Percentiles rank a stretch among this genome's conserved stretches.
Evolutionary conservation across 1,140 invertebrate species (phyloP).

Genomic region (Neelides sp.): DNA sequence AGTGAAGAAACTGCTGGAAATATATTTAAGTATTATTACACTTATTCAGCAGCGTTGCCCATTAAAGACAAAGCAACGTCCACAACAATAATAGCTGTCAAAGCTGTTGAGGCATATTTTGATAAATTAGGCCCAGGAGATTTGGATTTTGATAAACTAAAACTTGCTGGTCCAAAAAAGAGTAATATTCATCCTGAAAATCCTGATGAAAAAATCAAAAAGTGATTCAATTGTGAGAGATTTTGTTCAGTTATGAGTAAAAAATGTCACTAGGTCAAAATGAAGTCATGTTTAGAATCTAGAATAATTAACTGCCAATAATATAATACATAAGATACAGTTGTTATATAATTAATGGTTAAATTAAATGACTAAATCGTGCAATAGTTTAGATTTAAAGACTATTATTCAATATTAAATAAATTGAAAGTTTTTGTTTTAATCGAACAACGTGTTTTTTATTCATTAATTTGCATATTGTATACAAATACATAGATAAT

Average conservation of each 20-base stretch:
- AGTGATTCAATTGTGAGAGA: background rate
- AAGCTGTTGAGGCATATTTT: background rate
- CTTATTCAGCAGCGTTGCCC: constrained; percentile 5
- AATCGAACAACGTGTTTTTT: background rate
- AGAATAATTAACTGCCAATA: too few relatives aligned
- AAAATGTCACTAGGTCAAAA: too few relatives aligned
- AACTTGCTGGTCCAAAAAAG: too few relatives aligned
- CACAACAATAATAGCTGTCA: too few relatives aligned
- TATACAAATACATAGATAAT: background rate
- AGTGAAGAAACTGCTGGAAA: constrained; percentile 32
- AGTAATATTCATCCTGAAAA: background rate
- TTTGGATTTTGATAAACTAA: background rate
- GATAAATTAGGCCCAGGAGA: background rate
- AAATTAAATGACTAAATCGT: too few relatives aligned
- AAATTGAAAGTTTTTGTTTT: background rate
- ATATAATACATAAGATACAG: too few relatives aligned
- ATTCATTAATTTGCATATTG: background rate
- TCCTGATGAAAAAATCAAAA: background rate
- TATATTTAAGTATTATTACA: constrained; percentile 15
- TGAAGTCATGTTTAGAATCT: too few relatives aligned
- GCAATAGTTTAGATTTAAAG: background rate
- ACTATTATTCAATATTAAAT: background rate
- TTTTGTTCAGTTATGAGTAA: too few relatives aligned
- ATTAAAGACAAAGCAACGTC: background rate
- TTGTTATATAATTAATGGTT: too few relatives aligned